Evolutionary conservation across 1,140 invertebrate genomes (phyloP).

Genomic region (Tribolium madens): DNA sequence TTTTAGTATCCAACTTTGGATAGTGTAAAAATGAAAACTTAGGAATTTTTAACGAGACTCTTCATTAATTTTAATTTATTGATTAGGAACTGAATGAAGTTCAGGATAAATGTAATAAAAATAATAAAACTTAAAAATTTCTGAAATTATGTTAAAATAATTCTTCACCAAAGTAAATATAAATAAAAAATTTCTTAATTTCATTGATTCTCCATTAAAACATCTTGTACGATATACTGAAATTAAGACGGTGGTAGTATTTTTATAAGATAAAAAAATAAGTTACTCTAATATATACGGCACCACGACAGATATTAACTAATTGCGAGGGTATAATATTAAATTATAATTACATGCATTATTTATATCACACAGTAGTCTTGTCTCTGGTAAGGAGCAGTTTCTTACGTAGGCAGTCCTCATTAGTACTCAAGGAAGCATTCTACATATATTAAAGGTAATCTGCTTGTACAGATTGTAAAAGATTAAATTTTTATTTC

Average conservation of each 20-base stretch:
- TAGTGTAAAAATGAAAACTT: slow-evolving; percentile 20
- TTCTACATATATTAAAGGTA: not conserved
- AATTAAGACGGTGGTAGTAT: not conserved
- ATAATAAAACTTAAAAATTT: too few species aligned
- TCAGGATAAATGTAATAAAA: too few species aligned
- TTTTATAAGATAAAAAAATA: too few species aligned
- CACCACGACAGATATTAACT: not conserved
- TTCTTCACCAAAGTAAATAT: too few species aligned
- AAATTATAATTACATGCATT: not conserved
- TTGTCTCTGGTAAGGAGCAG: not conserved
- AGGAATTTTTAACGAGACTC: slow-evolving; percentile 40
- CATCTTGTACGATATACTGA: not conserved
- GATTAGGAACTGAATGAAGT: too few species aligned
- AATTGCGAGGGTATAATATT: not conserved
- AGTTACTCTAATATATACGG: not conserved
- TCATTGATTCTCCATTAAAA: too few species aligned
- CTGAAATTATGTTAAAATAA: too few species aligned
- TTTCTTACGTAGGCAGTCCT: not conserved
- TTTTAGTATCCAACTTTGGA: slow-evolving; percentile 43
- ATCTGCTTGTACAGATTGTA: not conserved
- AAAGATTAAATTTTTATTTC: too few species aligned
- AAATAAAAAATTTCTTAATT: too few species aligned
- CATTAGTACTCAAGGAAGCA: not conserved
- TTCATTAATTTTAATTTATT: slow-evolving; percentile 29
- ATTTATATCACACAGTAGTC: not conserved